Evolutionary conservation across 2,888 invertebrate genomes (phyloP), one percentile per base, ranked within the genome.

Genomic region (Himalopsyche anomala): DNA sequence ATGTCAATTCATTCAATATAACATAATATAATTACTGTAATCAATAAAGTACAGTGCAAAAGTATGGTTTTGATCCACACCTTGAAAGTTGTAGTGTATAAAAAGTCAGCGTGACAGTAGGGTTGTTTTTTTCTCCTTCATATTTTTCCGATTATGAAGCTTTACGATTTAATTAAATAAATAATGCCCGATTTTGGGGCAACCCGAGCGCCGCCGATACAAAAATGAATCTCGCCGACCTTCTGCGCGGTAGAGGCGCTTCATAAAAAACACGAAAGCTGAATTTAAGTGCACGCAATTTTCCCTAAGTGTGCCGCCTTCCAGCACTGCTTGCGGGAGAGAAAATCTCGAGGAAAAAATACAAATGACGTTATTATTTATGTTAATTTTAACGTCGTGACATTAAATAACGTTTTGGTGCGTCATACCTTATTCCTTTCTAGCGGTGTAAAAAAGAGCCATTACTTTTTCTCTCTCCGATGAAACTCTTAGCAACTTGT

Each of bases 311-410:
- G 86, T 84, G 82, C 85, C 62, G 42, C 81, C 81, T 74, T 40
- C 15, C 51, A 80, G 89, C 88, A 88, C 88, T 88, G 86, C 89
- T 89, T 90, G 90, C 90, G 89, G 89, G 89, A 89, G 89, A 89
- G 90, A 90, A 89, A 89, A 89, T 89, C 87, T 88, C 56, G 89
- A 89, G 88, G 90, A 85, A 88, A 87, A 88, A 87, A 88, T 87
- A 88, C 87, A 88, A 92, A 92, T 92, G 92, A 92, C 92, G 92
- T 92, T 92, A 92, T 93, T 93, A 93, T 93, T 93, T 93, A 93
- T 93, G 93, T 92, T 93, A 93, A 93, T 93, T 93, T 91, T 90
- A 89, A 87, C 88, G 88, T 87, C 84, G 83, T 81, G 85, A 88
- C 87, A 87, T 87, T 88, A 87, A 88, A 88, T 87, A 87, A 86